Percentiles rank a stretch among this genome's conserved stretches.
These are phyloP conservation scores for Palythoa heliodiscus DNA, from an alignment of 92 coral and sea anemone genomes.

Conservation along the genomic window DNA sequence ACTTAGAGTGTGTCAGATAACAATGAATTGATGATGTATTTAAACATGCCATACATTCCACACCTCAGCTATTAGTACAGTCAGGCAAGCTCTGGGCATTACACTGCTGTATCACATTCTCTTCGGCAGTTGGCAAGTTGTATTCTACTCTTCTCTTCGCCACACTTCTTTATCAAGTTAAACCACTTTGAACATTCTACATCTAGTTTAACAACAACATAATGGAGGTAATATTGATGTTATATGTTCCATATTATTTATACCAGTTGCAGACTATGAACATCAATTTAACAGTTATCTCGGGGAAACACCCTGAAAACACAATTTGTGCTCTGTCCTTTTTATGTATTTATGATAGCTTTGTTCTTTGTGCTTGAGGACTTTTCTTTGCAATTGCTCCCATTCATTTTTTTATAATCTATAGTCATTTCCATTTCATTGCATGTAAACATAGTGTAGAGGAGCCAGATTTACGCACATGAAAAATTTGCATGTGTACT, in stretches of 20 bases:
- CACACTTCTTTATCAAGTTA: background rate
- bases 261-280: constrained; percentile 38
- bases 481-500: background rate
- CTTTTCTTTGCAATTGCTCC: background rate
- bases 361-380: background rate
- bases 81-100: constrained; percentile 24
- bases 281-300: background rate
- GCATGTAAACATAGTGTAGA: background rate
- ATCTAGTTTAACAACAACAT: constrained; percentile 22
- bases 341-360: background rate
- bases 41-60: constrained; percentile 28
- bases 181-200: constrained; percentile 39
- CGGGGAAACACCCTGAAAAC: constrained; percentile 24
- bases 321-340: constrained; percentile 5
- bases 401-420: background rate
- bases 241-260: constrained; percentile 14
- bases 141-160: constrained; percentile 2
- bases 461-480: constrained; percentile 1
- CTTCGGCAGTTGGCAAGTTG: constrained; percentile 18
- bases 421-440: background rate
- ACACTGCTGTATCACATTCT: background rate
- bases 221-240: constrained; percentile 44
- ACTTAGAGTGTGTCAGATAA: constrained; percentile 19
- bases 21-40: constrained; percentile 30
- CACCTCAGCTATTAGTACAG: constrained; percentile 30